These are phyloP conservation scores for Pagetopsis macropterus DNA, from an alignment of 2,797 vertebrate species.

Conservation along the genomic window DNA sequence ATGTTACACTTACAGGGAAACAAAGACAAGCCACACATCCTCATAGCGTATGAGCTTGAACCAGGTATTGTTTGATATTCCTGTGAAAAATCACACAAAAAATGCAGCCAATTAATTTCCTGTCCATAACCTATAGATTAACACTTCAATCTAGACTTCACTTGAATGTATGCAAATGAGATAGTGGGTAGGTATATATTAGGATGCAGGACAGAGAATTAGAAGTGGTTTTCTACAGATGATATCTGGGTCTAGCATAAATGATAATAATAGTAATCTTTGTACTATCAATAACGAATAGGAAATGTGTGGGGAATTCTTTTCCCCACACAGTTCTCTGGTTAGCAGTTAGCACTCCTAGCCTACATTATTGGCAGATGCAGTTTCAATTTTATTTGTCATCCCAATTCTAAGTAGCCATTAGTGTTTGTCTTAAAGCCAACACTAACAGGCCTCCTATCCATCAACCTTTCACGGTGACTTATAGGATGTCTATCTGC, in stretches of 20 bases:
- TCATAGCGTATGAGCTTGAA: background rate
- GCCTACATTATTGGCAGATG: conserved; percentile 27
- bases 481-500: conserved; percentile 46
- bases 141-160: background rate
- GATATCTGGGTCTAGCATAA: background rate
- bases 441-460: conserved; percentile 50
- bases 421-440: conserved; percentile 34
- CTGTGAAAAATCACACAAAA: background rate
- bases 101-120: background rate
- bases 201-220: background rate
- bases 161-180: background rate
- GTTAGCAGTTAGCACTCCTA: conserved; percentile 14
- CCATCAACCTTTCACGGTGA: conserved; percentile 45
- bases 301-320: background rate
- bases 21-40: background rate
- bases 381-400: conserved; percentile 45
- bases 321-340: background rate
- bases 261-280: background rate
- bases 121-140: background rate
- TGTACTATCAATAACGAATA: background rate
- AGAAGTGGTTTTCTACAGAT: background rate
- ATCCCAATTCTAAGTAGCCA: conserved; percentile 41
- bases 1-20: too few relatives aligned
- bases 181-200: background rate
- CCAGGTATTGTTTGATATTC: background rate